These are phyloP conservation scores for Tragelaphus scriptus DNA, from an alignment of 2,113 vertebrate species.

Conservation along the genomic window DNA sequence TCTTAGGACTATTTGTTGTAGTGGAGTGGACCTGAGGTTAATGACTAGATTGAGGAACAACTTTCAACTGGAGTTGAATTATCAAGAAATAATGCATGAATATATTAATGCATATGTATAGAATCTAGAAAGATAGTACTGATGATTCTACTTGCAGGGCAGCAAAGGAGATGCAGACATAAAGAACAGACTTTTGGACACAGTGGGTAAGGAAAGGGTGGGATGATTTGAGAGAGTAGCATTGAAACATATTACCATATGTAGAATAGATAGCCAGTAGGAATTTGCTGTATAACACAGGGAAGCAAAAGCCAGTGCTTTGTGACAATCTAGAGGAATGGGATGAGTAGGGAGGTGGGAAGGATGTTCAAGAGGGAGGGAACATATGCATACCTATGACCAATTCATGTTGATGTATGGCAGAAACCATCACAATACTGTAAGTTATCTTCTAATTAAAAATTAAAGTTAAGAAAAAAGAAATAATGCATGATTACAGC, in stretches of 20 bases:
- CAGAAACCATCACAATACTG: background rate
- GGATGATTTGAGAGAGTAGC: background rate
- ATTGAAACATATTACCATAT: background rate
- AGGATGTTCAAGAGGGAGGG: background rate
- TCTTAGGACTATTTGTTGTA: background rate
- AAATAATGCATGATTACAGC: background rate
- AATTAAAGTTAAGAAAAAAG: background rate
- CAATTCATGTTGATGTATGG: background rate
- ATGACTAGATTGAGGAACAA: background rate
- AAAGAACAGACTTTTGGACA: background rate
- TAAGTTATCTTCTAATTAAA: background rate
- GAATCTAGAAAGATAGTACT: background rate
- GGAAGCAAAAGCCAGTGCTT: background rate
- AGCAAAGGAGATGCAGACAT: background rate
- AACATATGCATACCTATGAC: background rate
- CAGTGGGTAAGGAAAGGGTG: background rate
- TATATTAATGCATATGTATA: background rate
- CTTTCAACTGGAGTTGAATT: background rate
- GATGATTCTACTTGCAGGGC: background rate
- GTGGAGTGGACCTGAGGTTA: background rate
- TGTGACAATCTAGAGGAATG: background rate
- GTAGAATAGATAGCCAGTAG: background rate
- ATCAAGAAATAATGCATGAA: background rate
- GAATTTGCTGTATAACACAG: background rate
- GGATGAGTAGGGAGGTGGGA: background rate